Evolutionary conservation across 2,888 invertebrate genomes (phyloP).

Genomic region (Leptinotarsa rubiginosa): DNA sequence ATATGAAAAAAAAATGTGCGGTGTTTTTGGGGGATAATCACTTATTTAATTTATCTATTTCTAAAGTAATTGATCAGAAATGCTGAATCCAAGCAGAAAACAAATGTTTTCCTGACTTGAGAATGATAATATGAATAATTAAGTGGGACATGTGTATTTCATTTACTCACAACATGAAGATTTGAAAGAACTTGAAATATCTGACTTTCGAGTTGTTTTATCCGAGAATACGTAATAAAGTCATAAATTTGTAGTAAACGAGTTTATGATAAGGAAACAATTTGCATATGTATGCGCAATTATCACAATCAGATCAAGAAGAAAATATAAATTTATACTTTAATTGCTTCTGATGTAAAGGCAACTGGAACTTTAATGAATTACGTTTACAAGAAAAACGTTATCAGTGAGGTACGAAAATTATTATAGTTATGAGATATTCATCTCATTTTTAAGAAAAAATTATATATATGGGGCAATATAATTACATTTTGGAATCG

Average conservation of each 20-base stretch:
- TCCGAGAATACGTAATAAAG: constrained; percentile 12
- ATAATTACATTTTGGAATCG: constrained; percentile 11
- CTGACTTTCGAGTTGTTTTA: not conserved
- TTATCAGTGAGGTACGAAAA: constrained; percentile 28
- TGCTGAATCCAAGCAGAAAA: no score
- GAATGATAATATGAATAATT: no score
- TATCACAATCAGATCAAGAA: constrained; percentile 43
- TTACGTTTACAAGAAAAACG: constrained; percentile 26
- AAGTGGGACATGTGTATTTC: no score
- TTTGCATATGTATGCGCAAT: constrained; percentile 44
- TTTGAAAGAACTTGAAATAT: no score
- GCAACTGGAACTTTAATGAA: constrained; percentile 33
- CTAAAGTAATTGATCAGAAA: no score
- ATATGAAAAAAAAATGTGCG: no score
- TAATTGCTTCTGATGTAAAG: constrained; percentile 34
- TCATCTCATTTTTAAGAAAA: constrained; percentile 25
- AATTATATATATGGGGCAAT: constrained; percentile 4
- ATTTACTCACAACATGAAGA: no score
- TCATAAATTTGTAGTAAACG: constrained; percentile 23
- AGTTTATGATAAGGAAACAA: constrained; percentile 32
- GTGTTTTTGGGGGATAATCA: no score
- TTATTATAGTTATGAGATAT: constrained; percentile 30
- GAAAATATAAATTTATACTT: constrained; percentile 29
- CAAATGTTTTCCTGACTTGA: no score
- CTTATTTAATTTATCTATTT: no score